Percentiles rank a stretch among this genome's conserved stretches.
Evolutionary conservation across 2,888 invertebrate genomes (phyloP).

Genomic region (Agapostemon virescens): DNA sequence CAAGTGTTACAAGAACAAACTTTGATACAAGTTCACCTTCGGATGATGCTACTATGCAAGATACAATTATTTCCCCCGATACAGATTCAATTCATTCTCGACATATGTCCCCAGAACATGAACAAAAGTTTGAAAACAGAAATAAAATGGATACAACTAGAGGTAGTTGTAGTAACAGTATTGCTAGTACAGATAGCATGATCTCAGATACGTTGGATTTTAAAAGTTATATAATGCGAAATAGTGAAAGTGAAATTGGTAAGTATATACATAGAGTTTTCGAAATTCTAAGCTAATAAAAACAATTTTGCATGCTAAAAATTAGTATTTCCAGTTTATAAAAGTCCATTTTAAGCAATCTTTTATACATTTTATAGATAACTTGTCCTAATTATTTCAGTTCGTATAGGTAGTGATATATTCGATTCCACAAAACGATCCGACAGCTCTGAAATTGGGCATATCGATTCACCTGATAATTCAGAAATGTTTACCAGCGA

Average conservation of each 20-base stretch:
- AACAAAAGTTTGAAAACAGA: slow-evolving; percentile 39
- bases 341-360: slow-evolving; percentile 15
- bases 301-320: not conserved
- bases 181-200: slow-evolving; percentile 75
- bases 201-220: slow-evolving; percentile 74
- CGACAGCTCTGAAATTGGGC: slow-evolving; percentile 83
- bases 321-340: not conserved
- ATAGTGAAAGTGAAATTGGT: slow-evolving; percentile 78
- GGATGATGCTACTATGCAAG: slow-evolving; percentile 77
- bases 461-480: slow-evolving; percentile 91
- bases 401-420: slow-evolving; percentile 76
- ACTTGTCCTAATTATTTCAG: slow-evolving; percentile 73
- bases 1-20: slow-evolving; percentile 72
- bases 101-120: slow-evolving; percentile 68
- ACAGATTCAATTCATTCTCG: slow-evolving; percentile 73
- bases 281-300: not conserved
- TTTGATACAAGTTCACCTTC: slow-evolving; percentile 76
- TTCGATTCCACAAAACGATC: slow-evolving; percentile 75
- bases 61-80: slow-evolving; percentile 76
- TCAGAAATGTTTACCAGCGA: slow-evolving; percentile 88
- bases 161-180: slow-evolving; percentile 75
- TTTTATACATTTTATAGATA: slow-evolving; percentile 64
- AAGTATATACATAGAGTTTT: slow-evolving; percentile 40
- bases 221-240: slow-evolving; percentile 71
- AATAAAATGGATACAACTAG: slow-evolving; percentile 56